These are phyloP conservation scores for Protodeltote pygarga DNA, from an alignment of 2,888 invertebrate genomes.

Conservation along the genomic window DNA sequence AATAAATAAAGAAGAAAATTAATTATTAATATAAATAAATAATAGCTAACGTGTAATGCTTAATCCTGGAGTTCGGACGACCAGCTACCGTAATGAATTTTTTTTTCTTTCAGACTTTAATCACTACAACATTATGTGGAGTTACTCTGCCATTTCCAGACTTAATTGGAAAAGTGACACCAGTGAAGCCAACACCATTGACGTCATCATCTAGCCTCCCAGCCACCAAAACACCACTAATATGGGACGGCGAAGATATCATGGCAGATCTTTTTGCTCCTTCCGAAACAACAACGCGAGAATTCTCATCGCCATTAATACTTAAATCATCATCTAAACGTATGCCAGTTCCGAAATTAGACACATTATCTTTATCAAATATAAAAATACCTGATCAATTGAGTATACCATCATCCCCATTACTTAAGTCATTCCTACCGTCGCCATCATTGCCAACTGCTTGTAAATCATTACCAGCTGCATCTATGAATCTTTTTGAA, in stretches of 20 bases:
- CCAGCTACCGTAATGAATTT: not conserved
- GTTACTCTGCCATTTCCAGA: constrained; percentile 9
- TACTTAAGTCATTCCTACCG: not conserved
- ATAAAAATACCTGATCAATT: constrained; percentile 17
- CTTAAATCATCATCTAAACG: constrained; percentile 11
- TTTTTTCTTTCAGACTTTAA: constrained; percentile 20
- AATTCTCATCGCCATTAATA: constrained; percentile 9
- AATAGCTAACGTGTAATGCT: not conserved
- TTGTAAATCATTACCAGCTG: not conserved
- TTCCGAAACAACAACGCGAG: not conserved
- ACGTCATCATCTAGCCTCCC: not conserved
- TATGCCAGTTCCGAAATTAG: constrained; percentile 30
- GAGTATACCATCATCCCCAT: not conserved
- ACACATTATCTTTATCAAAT: constrained; percentile 18
- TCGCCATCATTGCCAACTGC: not conserved
- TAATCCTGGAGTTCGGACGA: not conserved
- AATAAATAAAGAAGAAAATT: too few species aligned
- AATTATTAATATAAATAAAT: too few species aligned
- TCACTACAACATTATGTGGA: constrained; percentile 3
- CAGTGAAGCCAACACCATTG: constrained; percentile 18
- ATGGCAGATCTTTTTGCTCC: not conserved
- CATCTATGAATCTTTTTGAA: not conserved
- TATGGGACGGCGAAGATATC: not conserved
- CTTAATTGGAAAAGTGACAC: constrained; percentile 19
- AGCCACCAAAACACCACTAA: not conserved